phyloP scores from a whole-genome alignment of 2,113 vertebrate genomes.

The Pituophis catenifer region DNA sequence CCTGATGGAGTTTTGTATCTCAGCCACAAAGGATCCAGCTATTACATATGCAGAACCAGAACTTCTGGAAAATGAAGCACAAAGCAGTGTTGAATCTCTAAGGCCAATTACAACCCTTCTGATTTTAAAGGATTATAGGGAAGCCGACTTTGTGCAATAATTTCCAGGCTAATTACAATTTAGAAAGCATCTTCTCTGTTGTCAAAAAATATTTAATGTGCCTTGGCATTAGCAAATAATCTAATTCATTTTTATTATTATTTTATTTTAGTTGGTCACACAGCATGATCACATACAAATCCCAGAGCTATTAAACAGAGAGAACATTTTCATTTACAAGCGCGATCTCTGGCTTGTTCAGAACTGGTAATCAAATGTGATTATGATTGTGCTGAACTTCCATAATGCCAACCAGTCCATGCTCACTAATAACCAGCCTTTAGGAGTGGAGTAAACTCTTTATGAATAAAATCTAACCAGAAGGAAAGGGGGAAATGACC shows the following conservation, averaged over 20 bases:
- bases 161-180: conserved; percentile 74
- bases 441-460: conserved; percentile 52
- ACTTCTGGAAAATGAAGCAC: conserved; percentile 68
- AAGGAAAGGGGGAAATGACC: conserved; percentile 60
- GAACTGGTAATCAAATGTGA: conserved; percentile 64
- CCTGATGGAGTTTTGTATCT: conserved; percentile 1
- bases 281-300: conserved; percentile 67
- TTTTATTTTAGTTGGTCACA: conserved; percentile 61
- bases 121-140: conserved; percentile 72
- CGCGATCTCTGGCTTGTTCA: conserved; percentile 56
- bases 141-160: conserved; percentile 69
- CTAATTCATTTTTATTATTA: conserved; percentile 56
- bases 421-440: conserved; percentile 49
- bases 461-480: conserved; percentile 55
- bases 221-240: conserved; percentile 71
- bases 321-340: conserved; percentile 63
- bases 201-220: conserved; percentile 72
- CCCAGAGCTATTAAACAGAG: conserved; percentile 65
- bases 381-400: conserved; percentile 61
- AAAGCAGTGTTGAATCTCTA: conserved; percentile 66
- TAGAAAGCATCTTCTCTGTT: conserved; percentile 73
- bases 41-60: conserved; percentile 70
- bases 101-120: conserved; percentile 73
- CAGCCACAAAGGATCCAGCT: conserved; percentile 63
- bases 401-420: conserved; percentile 51